Percentiles rank a stretch among this genome's conserved stretches.
phyloP scores from a whole-genome alignment of 2,797 vertebrate species.

The Dipus sagitta region DNA sequence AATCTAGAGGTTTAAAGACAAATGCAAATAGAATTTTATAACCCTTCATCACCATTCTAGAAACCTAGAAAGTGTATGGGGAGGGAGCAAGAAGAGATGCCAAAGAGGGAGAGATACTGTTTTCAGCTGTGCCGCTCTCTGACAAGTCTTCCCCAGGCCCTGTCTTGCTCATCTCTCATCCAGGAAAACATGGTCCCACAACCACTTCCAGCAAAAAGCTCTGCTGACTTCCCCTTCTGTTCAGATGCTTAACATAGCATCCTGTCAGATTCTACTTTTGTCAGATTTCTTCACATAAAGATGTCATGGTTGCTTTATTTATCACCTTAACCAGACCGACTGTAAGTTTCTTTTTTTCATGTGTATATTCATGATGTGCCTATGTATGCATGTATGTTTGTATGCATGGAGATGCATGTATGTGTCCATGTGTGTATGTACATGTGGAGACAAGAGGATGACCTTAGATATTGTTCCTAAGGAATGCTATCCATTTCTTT shows the following conservation, averaged over 20 bases:
- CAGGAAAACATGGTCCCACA: constrained; percentile 32
- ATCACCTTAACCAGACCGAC: not conserved
- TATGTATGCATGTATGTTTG: no score
- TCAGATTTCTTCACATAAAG: constrained; percentile 37
- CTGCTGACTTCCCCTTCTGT: constrained; percentile 21
- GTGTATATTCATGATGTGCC: no score
- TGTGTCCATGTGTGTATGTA: no score
- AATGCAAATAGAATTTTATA: constrained; percentile 30
- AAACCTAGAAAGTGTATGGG: constrained; percentile 6
- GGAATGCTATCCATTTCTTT: no score
- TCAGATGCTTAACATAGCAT: not conserved
- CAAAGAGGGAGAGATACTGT: not conserved
- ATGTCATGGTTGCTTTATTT: constrained; percentile 36
- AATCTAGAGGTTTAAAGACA: constrained; percentile 36
- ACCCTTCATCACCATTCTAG: not conserved
- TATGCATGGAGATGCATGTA: no score
- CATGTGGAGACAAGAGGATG: no score
- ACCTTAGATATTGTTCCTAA: no score
- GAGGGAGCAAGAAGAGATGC: not conserved
- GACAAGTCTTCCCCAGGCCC: not conserved
- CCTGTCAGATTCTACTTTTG: not conserved
- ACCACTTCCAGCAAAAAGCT: constrained; percentile 14
- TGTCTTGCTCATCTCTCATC: constrained; percentile 14
- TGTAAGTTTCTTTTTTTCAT: no score
- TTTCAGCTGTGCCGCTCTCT: not conserved